Base-by-base conservation (phyloP, 1,140 invertebrate genomes). In the Hestina assimilis region DNA sequence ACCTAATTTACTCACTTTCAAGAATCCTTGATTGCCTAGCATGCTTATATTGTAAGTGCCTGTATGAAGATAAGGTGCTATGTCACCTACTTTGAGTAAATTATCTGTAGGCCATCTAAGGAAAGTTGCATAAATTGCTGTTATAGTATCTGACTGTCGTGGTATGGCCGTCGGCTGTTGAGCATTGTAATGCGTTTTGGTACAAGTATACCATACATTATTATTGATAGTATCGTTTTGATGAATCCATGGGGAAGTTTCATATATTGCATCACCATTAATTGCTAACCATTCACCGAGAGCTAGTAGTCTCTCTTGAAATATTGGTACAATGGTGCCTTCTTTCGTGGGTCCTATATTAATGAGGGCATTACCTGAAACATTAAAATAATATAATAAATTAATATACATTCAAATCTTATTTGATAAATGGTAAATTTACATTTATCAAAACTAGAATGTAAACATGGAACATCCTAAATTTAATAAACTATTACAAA, bases 261-360 rank as follows among this genome's bases (percentile, higher is more conserved):
- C 89, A 72, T 97, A 99, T 69, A 99, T 96, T 0, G 95, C 96
- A 79, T 97, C 95, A 2, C 96, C 96, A 77, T 98, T 98, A 1
- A 94, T 82, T 7, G 89, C 69, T 4, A 99, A 80, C 96, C 97
- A 98, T 33, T 89, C 76, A 54, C 95, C 95, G 51, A 95, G 90
- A 31, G 91, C 86, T 11, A 90, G 75, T 0, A 99, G 89, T 55
- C 97, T 90, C 73, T 99, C 96, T 89, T 98, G 93, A 83, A 95
- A 98, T 70, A 99, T 96, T 5, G 96, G 95, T 6, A 90, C 74
- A 50, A 99, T 98, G 2, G 91, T 93, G 1, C 97, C 97, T 66
- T 97, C 95, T 72, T 94, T 94, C 0, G 96, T 96, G 7, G 97
- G 97, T 1, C 97, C 96, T 14, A 98, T 91, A 79, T 98, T 98